Evolutionary conservation across 2,113 vertebrate species (phyloP), one percentile per base, ranked within the genome.

Genomic region (Sinosuthora webbiana): DNA sequence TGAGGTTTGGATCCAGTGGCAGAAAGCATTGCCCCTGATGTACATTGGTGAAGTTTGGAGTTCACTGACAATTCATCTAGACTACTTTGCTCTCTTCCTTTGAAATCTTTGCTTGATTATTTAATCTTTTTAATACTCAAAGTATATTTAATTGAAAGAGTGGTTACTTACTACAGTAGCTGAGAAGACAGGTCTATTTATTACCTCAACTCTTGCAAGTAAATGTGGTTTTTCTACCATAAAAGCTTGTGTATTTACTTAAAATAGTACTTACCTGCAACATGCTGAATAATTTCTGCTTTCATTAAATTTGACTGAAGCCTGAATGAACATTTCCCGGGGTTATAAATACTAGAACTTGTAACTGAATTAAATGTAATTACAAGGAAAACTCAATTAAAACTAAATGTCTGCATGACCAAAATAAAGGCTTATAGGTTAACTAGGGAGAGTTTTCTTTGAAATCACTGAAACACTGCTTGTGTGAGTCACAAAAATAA

Each of bases 361-460:
- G 5, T 95, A 85, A 94, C 57, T 83, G 78, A 78, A 85, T 91
- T 91, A 93, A 92, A 65, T 79, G 55, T 85, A 93, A 84, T 95
- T 94, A 79, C 67, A 83, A 62, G 49, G 78, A 56, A 76, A 91
- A 83, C 30, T 62, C 70, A 65, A 64, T 77, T 94, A 83, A 83
- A 91, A 90, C 85, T 63, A 82, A 64, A 47, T 68, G 80, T 73
- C 53, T 83, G 7, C 75, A 70, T 87, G 65, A 91, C 35, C 62
- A 93, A 49, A 64, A 76, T 70, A 84, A 90, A 92, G 42, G 13
- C 35, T 79, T 90, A 21, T 22, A 83, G 31, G 59, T 83, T 95
- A 91, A 69, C 49, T 53, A 65, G 31, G 24, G n/a, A 85, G 49
- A 69, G 15, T 64, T 79, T 84, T 84, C 70, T 84, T 94, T 76